Evolutionary conservation across 2,888 invertebrate genomes (phyloP).

Genomic region (Epinotia bilunana): DNA sequence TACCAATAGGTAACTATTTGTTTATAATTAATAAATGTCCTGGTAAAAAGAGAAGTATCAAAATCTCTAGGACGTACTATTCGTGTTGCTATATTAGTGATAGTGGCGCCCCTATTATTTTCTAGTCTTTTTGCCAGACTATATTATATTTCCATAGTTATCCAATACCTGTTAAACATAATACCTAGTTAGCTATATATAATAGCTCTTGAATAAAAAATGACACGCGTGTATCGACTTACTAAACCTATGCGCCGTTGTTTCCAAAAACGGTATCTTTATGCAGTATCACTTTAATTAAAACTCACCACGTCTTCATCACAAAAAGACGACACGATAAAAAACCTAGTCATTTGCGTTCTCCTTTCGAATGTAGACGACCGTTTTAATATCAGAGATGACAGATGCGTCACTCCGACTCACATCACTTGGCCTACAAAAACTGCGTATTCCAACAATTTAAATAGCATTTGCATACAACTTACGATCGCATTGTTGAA

Average conservation of each 20-base stretch:
- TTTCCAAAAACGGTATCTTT: slow-evolving; percentile 25
- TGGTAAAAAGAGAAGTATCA: no score
- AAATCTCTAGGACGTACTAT: no score
- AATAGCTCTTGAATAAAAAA: slow-evolving; percentile 7
- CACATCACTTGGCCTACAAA: slow-evolving; percentile 56
- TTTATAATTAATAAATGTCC: no score
- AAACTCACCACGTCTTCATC: slow-evolving; percentile 34
- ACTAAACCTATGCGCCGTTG: background rate
- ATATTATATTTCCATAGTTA: no score
- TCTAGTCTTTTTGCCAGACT: no score
- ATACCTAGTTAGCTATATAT: no score
- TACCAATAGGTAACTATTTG: no score
- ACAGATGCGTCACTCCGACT: slow-evolving; percentile 78
- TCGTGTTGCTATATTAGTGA: no score
- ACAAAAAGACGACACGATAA: slow-evolving; percentile 57
- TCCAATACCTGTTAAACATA: slow-evolving; percentile 6
- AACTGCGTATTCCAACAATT: slow-evolving; percentile 63
- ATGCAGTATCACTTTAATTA: slow-evolving; percentile 39
- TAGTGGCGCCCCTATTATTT: no score
- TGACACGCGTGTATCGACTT: slow-evolving; percentile 11
- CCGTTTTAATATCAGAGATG: slow-evolving; percentile 78
- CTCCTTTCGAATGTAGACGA: slow-evolving; percentile 66
- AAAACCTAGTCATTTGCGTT: slow-evolving; percentile 66
- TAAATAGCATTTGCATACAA: slow-evolving; percentile 78
- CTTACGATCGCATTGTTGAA: slow-evolving; percentile 57